These are phyloP conservation scores for Spodoptera picta DNA, from an alignment of 2,888 invertebrate genomes.

Conservation along the genomic window DNA sequence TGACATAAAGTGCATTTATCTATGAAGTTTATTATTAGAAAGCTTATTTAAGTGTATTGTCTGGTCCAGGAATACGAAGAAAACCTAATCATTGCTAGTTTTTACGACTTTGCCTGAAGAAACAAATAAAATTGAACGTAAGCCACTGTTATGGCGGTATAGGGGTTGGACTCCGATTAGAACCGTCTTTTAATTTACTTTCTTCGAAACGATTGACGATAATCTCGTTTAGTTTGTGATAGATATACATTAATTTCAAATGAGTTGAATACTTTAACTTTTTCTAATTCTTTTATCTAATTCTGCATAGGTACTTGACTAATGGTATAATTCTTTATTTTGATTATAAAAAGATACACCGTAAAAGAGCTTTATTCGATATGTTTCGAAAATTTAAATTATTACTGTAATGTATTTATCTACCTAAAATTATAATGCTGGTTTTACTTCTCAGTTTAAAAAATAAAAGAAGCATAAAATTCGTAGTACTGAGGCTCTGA, in stretches of 20 bases:
- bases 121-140: slow-evolving; percentile 36
- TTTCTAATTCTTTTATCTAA: too few relatives aligned
- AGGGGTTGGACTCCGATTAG: slow-evolving; percentile 19
- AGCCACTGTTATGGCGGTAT: slow-evolving; percentile 13
- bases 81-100: slow-evolving; percentile 27
- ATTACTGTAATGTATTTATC: too few relatives aligned
- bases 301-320: too few relatives aligned
- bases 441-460: too few relatives aligned
- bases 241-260: not conserved
- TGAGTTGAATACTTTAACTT: too few relatives aligned
- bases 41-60: slow-evolving; percentile 1
- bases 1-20: not conserved
- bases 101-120: slow-evolving; percentile 34
- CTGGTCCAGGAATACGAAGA: slow-evolving; percentile 8
- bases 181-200: slow-evolving; percentile 39
- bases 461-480: too few relatives aligned
- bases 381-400: too few relatives aligned
- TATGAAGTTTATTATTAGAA: slow-evolving; percentile 3
- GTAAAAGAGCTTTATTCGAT: too few relatives aligned
- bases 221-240: slow-evolving; percentile 15
- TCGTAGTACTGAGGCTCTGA: too few relatives aligned
- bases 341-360: too few relatives aligned
- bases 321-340: too few relatives aligned
- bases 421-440: too few relatives aligned
- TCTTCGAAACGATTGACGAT: slow-evolving; percentile 3